Conservation (phyloP, 64 coral and sea anemone genomes). For the Dendronephthya gigantea region DNA sequence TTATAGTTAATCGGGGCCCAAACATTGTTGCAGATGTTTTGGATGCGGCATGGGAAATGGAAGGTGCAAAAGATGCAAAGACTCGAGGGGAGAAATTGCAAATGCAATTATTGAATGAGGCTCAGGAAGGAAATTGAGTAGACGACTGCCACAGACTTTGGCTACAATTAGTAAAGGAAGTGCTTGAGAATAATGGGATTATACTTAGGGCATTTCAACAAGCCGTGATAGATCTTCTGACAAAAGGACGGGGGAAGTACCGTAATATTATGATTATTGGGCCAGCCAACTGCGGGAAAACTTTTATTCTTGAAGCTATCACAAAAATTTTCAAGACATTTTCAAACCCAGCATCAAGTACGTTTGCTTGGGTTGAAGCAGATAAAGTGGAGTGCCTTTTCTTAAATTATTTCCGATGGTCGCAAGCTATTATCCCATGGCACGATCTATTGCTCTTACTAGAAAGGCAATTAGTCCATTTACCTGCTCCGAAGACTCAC, state of each 20-base stretch:
- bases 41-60: slow-evolving; percentile 20
- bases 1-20: slow-evolving; percentile 9
- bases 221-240: background rate
- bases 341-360: background rate
- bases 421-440: background rate
- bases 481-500: no score
- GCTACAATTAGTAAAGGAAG: background rate
- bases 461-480: no score
- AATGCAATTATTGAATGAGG: background rate
- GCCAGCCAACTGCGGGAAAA: slow-evolving; percentile 9
- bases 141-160: slow-evolving; percentile 17
- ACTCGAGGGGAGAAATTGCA: background rate
- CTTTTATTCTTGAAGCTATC: background rate
- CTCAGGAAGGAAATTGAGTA: background rate
- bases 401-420: no score
- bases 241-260: slow-evolving; percentile 31
- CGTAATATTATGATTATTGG: slow-evolving; percentile 27
- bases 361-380: no score
- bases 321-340: background rate
- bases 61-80: background rate
- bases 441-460: background rate
- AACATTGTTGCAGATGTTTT: slow-evolving; percentile 21
- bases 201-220: background rate
- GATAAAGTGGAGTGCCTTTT: no score
- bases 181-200: slow-evolving; percentile 14